phyloP scores from a whole-genome alignment of 2,797 vertebrate species.

The Acipenser ruthenus region DNA sequence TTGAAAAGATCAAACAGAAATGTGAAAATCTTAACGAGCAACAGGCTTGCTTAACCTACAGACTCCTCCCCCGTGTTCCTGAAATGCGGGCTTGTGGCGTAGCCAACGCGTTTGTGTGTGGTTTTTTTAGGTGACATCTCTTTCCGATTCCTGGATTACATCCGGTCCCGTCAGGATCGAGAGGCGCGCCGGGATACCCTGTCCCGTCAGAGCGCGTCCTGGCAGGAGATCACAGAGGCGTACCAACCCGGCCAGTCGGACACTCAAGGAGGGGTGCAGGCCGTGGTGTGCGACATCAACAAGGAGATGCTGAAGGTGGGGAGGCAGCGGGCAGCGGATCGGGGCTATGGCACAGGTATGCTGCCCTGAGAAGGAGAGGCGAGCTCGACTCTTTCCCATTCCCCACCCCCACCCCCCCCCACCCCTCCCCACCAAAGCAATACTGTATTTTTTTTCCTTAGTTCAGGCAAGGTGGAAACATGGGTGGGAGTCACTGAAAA shows the following conservation, averaged over 20 bases:
- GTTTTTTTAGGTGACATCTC: constrained; percentile 81
- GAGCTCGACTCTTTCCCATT: too few species aligned
- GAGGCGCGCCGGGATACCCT: constrained; percentile 43
- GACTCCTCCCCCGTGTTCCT: neutral
- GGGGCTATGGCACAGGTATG: constrained; percentile 64
- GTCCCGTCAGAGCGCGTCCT: constrained; percentile 67
- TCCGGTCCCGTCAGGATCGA: constrained; percentile 51
- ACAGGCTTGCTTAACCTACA: too few species aligned
- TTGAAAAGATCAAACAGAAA: too few species aligned
- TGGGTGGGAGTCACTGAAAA: neutral
- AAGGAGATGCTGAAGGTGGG: constrained; percentile 92
- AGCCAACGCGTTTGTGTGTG: neutral
- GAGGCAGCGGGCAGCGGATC: constrained; percentile 60
- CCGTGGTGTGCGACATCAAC: constrained; percentile 91
- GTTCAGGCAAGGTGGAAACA: too few species aligned
- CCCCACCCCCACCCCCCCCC: too few species aligned
- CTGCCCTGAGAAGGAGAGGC: neutral
- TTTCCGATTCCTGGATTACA: constrained; percentile 84
- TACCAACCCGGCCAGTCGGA: constrained; percentile 47
- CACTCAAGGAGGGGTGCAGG: constrained; percentile 39
- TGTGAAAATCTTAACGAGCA: too few species aligned
- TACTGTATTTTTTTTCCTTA: too few species aligned
- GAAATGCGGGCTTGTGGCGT: neutral
- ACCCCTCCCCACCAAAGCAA: too few species aligned
- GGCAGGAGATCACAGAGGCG: constrained; percentile 67